These are phyloP conservation scores for Nematostella vectensis DNA, from an alignment of 92 coral and sea anemone species.

Conservation along the genomic window DNA sequence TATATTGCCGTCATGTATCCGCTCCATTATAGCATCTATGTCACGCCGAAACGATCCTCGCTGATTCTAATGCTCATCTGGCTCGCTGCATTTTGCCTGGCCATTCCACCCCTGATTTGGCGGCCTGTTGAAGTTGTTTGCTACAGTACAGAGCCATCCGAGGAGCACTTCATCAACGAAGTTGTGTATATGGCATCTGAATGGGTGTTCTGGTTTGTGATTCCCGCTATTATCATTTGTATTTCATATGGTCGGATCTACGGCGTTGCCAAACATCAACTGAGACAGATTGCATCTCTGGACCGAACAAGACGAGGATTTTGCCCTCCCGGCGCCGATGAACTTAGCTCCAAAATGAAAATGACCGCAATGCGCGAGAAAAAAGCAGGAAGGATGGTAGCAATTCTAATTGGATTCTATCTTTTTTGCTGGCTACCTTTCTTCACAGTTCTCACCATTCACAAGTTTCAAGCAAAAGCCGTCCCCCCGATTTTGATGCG, in stretches of 20 bases:
- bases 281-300: slow-evolving; percentile 47
- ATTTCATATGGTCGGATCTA: slow-evolving; percentile 46
- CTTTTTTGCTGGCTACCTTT: slow-evolving; percentile 65
- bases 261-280: slow-evolving; percentile 47
- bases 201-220: slow-evolving; percentile 64
- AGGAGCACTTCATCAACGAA: slow-evolving; percentile 47
- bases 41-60: slow-evolving; percentile 47
- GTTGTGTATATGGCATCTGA: slow-evolving; percentile 56
- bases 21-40: slow-evolving; percentile 43
- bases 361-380: slow-evolving; percentile 34
- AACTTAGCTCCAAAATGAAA: slow-evolving; percentile 7
- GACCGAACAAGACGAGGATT: no score
- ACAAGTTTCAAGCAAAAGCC: slow-evolving; percentile 29
- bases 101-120: slow-evolving; percentile 64
- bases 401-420: slow-evolving; percentile 57
- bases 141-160: slow-evolving; percentile 49
- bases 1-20: slow-evolving; percentile 58
- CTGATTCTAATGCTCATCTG: slow-evolving; percentile 32
- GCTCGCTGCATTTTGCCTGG: slow-evolving; percentile 54
- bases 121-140: slow-evolving; percentile 61
- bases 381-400: slow-evolving; percentile 54
- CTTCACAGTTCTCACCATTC: slow-evolving; percentile 54
- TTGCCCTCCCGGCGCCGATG: slow-evolving; percentile 2
- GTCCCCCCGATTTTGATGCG: slow-evolving; percentile 58
- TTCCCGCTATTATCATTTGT: slow-evolving; percentile 39